Evolutionary conservation across 2,113 vertebrate genomes (phyloP).

Genomic region (Cavia aperea): DNA sequence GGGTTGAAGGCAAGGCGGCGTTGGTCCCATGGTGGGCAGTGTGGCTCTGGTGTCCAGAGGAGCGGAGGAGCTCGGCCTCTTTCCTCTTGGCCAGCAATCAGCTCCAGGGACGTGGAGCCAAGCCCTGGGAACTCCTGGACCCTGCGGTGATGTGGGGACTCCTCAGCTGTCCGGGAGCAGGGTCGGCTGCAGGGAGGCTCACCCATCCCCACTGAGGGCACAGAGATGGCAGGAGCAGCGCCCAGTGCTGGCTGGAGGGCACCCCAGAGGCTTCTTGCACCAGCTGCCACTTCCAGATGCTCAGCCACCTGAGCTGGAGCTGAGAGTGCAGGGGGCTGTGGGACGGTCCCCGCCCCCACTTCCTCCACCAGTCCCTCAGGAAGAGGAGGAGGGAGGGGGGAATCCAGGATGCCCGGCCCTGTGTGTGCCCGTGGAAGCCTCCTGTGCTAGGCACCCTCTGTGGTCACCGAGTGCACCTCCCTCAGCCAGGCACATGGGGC

Average conservation of each 20-base stretch:
- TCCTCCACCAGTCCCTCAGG: not conserved
- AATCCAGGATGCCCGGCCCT: not conserved
- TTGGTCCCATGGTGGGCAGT: conserved; percentile 41
- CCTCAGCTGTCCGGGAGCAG: not conserved
- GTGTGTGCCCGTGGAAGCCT: not conserved
- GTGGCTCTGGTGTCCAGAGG: conserved; percentile 38
- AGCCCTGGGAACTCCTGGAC: not conserved
- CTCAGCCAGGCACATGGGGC: not conserved
- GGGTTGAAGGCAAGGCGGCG: not conserved
- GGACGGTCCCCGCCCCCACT: not conserved
- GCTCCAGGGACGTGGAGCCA: not conserved
- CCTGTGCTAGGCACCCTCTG: not conserved
- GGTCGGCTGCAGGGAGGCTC: not conserved
- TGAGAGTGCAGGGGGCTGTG: not conserved
- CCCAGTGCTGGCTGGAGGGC: not conserved
- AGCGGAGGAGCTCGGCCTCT: not conserved
- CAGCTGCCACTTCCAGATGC: not conserved
- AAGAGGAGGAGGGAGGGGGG: not conserved
- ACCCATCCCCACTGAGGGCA: not conserved
- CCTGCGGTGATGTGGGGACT: not conserved
- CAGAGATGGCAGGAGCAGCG: not conserved
- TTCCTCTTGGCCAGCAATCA: not conserved
- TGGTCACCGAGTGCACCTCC: not conserved
- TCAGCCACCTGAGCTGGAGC: not conserved
- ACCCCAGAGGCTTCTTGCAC: not conserved